Base-by-base conservation (phyloP, 2,888 invertebrate species). In the Lasioglossum villosulum region DNA sequence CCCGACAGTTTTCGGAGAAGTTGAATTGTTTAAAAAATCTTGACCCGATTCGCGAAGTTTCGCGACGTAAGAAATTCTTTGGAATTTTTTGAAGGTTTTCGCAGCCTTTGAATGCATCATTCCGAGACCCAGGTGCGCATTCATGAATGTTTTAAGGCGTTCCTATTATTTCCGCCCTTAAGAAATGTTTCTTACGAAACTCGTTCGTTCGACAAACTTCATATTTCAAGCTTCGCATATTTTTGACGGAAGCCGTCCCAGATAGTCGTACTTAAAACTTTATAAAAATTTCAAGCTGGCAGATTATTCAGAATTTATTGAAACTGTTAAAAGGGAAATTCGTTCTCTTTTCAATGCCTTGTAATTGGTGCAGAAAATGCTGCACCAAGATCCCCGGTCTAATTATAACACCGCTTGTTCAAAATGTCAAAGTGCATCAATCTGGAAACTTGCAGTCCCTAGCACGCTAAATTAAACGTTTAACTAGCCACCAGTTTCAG, bases 21-120 rank as follows among this genome's bases (percentile, higher is more conserved):
- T 66, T 19, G 34, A 34, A 34, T 63, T 63, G 59, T 30, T 63
- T 63, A 34, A 66, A 66, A 63, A 66, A 59, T 63, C 59, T 30
- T 27, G 59, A 66, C 34, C 16, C 30, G 52, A 23, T 52, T 52
- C 52, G 52, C 52, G 23, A 23, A 23, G 23, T 23, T 23, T 10
- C 23, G 52, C 52, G 10, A 23, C 23, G 52, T 4, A 4, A 1
- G 45, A 45, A 10, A 52, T 23, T 52, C 52, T 52, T 23, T 52
- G 52, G 10, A 52, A 23, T 52, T 52, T 52, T 52, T 52, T 23
- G 52, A 52, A 52, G 52, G 10, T 52, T 52, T 23, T 23, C 52
- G 23, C 8, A 10, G 52, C 23, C 23, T 52, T 52, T n/a, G 52
- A 52, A 52, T 52, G 23, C 52, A 52, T 52, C 52, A 23, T 52